Evolutionary conservation across 53 echinoderm and acorn worm genomes (phyloP).

Genomic region (Crossaster papposus): DNA sequence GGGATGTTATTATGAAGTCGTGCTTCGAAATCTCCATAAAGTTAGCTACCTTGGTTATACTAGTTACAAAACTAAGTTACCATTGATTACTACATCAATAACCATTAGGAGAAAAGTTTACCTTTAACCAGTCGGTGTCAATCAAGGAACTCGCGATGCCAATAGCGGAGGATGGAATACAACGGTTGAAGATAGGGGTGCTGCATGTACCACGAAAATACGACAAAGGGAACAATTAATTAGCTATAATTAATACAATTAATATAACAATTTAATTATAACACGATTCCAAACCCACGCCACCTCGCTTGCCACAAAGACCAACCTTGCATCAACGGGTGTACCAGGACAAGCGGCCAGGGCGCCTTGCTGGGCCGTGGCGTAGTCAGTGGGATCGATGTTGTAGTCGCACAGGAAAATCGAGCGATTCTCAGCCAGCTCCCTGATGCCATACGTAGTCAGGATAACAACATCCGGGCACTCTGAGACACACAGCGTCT

Average conservation of each 20-base stretch:
- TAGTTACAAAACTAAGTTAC: too few species aligned
- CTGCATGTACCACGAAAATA: slow-evolving; percentile 20
- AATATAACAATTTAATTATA: background rate
- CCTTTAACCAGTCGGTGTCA: slow-evolving; percentile 68
- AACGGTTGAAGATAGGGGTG: slow-evolving; percentile 75
- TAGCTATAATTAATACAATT: background rate
- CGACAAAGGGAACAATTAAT: background rate
- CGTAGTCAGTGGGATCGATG: slow-evolving; percentile 61
- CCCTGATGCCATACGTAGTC: slow-evolving; percentile 42
- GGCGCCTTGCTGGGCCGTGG: slow-evolving; percentile 51
- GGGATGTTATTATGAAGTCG: too few species aligned
- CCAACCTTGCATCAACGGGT: slow-evolving; percentile 71
- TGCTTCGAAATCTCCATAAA: too few species aligned
- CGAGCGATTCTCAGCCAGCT: slow-evolving; percentile 63
- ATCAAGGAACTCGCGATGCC: slow-evolving; percentile 70
- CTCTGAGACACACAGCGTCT: slow-evolving; percentile 70
- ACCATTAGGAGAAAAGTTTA: background rate
- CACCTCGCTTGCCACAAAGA: too few species aligned
- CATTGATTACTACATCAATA: too few species aligned
- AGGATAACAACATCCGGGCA: slow-evolving; percentile 81
- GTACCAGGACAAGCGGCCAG: slow-evolving; percentile 69
- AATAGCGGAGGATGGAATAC: slow-evolving; percentile 65
- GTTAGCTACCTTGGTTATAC: too few species aligned
- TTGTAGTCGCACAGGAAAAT: slow-evolving; percentile 74
- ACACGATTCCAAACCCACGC: background rate